A percentile compares a stretch with the other conserved stretches of the same genome.
Evolutionary conservation across 1,140 invertebrate genomes (phyloP).

Genomic region (Orius insidiosus): DNA sequence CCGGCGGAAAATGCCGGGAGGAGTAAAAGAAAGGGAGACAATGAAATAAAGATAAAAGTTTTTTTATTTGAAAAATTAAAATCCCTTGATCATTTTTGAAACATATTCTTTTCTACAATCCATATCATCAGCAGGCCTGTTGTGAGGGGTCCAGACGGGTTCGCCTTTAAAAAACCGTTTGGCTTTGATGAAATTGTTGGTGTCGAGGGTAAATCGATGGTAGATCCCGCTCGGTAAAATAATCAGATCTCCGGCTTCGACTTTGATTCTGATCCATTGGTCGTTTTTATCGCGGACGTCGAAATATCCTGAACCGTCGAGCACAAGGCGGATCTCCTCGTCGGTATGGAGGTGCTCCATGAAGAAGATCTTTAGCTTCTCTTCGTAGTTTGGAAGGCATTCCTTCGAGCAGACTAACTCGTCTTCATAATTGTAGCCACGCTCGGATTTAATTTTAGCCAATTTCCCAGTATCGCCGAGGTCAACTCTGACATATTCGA

Average conservation of each 20-base stretch:
- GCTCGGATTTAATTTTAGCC: constrained; percentile 47
- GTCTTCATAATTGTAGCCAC: constrained; percentile 83
- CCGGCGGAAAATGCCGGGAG: too few species aligned
- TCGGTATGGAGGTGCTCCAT: constrained; percentile 92
- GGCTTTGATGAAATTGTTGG: constrained; percentile 70
- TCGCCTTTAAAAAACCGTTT: constrained; percentile 81
- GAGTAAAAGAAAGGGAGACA: too few species aligned
- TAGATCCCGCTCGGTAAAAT: constrained; percentile 93
- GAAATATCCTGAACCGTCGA: constrained; percentile 87
- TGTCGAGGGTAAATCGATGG: constrained; percentile 90
- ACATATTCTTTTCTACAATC: constrained; percentile 54
- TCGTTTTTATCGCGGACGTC: constrained; percentile 83
- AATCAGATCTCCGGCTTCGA: constrained; percentile 71
- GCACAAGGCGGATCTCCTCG: constrained; percentile 83
- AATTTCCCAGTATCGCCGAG: constrained; percentile 43
- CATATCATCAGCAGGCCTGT: constrained; percentile 78
- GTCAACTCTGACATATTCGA: constrained; percentile 62
- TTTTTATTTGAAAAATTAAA: not conserved
- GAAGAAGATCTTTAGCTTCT: constrained; percentile 81
- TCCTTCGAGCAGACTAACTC: constrained; percentile 65
- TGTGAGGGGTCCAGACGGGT: constrained; percentile 80
- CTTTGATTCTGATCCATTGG: constrained; percentile 82
- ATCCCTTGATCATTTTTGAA: constrained; percentile 1
- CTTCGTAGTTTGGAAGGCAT: constrained; percentile 73
- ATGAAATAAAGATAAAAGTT: too few species aligned